Percentiles rank a stretch among this genome's conserved stretches.
These are phyloP conservation scores for Drosophila lacicola DNA, from an alignment of 2,888 invertebrate species.

Conservation along the genomic window DNA sequence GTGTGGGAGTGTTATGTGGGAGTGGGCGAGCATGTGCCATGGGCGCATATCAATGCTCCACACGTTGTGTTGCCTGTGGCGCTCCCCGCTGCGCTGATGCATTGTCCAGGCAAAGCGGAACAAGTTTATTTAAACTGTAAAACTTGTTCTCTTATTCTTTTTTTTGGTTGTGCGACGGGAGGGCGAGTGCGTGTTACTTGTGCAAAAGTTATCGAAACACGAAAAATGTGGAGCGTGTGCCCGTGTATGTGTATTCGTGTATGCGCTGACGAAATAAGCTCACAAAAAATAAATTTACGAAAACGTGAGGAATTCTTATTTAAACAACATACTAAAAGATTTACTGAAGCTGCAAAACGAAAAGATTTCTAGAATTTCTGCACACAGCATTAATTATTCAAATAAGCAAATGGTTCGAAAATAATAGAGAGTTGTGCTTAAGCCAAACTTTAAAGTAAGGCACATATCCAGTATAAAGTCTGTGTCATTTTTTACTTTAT, in stretches of 20 bases:
- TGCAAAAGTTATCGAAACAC: constrained; percentile 70
- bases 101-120: constrained; percentile 70
- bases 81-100: constrained; percentile 45
- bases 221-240: constrained; percentile 58
- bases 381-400: constrained; percentile 19
- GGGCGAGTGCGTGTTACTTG: constrained; percentile 32
- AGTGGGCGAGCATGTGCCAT: constrained; percentile 43
- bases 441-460: neutral
- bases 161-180: neutral
- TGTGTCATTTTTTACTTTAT: neutral
- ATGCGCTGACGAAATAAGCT: constrained; percentile 39
- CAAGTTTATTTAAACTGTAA: constrained; percentile 79
- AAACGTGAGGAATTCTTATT: constrained; percentile 35
- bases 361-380: constrained; percentile 23
- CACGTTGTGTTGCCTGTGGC: constrained; percentile 55
- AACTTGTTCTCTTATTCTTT: constrained; percentile 55
- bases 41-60: constrained; percentile 72
- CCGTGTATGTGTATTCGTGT: constrained; percentile 7
- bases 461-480: too few relatives aligned
- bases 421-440: neutral
- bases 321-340: constrained; percentile 21
- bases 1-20: constrained; percentile 2
- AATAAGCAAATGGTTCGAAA: neutral
- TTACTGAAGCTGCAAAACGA: constrained; percentile 21
- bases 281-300: constrained; percentile 16